Percentiles rank a stretch among this genome's conserved stretches.
Conservation (phyloP, 1,140 invertebrate genomes). For the Lordiphosa clarofinis region DNA sequence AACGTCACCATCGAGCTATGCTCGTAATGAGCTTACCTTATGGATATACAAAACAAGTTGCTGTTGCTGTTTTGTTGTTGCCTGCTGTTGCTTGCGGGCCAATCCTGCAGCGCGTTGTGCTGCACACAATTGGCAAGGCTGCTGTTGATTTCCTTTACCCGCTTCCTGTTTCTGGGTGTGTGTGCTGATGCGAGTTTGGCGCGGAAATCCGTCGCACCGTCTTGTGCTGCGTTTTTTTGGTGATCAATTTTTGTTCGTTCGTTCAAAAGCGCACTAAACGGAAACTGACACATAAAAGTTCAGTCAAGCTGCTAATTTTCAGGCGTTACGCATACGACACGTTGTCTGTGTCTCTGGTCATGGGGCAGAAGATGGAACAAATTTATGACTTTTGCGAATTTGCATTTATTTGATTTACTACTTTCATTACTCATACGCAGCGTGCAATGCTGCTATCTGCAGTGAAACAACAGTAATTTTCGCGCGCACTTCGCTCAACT, state of each 20-base stretch:
- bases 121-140: constrained; percentile 69
- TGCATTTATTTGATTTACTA: constrained; percentile 24
- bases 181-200: constrained; percentile 45
- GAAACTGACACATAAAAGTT: constrained; percentile 60
- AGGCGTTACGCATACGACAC: constrained; percentile 55
- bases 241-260: constrained; percentile 13
- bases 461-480: constrained; percentile 15
- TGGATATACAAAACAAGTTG: constrained; percentile 55
- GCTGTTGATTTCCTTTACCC: constrained; percentile 45
- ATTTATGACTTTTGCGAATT: constrained; percentile 10
- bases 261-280: constrained; percentile 52
- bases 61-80: constrained; percentile 25
- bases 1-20: constrained; percentile 40
- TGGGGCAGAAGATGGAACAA: constrained; percentile 5
- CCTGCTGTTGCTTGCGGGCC: constrained; percentile 23
- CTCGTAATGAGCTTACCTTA: constrained; percentile 72
- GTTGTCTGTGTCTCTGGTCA: constrained; percentile 18
- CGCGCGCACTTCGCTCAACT: constrained; percentile 50
- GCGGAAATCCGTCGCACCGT: constrained; percentile 64
- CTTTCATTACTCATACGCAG: constrained; percentile 60
- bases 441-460: constrained; percentile 23
- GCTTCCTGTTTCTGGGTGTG: constrained; percentile 46
- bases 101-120: constrained; percentile 63
- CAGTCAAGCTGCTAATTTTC: constrained; percentile 25
- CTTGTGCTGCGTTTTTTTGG: constrained; percentile 24